Percentiles rank a stretch among this genome's conserved stretches.
Conservation (phyloP, 2,113 vertebrate species). For the Dicaeum eximium region DNA sequence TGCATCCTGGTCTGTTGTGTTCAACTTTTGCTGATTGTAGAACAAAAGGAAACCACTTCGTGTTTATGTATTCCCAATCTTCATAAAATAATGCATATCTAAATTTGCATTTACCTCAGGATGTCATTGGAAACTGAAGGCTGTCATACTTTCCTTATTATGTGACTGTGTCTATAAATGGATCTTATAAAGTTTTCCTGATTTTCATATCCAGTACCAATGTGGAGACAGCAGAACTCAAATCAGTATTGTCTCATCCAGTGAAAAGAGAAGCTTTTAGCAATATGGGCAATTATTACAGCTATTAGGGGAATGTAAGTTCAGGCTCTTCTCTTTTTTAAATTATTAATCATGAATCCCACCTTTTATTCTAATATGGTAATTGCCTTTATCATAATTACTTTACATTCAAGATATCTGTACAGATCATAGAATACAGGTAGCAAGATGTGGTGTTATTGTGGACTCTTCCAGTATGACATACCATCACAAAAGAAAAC, state of each 20-base stretch:
- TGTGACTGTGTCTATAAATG: background rate
- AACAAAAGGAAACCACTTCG: background rate
- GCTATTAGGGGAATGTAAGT: background rate
- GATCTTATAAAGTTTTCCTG: background rate
- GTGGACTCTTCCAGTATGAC: background rate
- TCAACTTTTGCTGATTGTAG: background rate
- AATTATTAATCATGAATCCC: background rate
- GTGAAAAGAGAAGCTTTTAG: background rate
- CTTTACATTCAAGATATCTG: background rate
- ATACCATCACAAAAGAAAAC: background rate
- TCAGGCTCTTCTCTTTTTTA: background rate
- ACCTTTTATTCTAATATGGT: constrained; percentile 18
- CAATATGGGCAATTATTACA: background rate
- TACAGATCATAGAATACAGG: background rate
- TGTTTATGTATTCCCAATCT: background rate
- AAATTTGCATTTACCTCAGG: background rate
- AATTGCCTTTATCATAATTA: background rate
- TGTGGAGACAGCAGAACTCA: background rate
- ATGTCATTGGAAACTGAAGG: background rate
- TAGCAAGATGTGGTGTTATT: background rate
- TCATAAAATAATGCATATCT: background rate
- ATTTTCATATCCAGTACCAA: background rate
- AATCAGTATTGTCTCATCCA: background rate
- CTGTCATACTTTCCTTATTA: background rate
- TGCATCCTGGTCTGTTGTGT: background rate